phyloP scores from a whole-genome alignment of 2,797 vertebrate genomes.

The Sebastes cheni region DNA sequence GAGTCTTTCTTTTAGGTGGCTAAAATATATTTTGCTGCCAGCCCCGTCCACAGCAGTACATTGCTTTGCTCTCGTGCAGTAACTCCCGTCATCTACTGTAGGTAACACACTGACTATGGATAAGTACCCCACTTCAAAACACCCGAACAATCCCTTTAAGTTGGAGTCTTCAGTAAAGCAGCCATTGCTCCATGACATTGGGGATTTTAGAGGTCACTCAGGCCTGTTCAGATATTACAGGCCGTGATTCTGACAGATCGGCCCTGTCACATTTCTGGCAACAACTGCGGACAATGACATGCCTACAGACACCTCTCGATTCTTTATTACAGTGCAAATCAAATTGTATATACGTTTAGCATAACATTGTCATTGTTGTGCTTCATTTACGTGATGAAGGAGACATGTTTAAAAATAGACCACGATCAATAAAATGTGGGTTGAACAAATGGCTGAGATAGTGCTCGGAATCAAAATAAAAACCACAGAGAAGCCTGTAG shows the following conservation, averaged over 20 bases:
- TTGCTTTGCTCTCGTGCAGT: no score
- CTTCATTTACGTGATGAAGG: constrained; percentile 20
- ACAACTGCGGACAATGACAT: constrained; percentile 25
- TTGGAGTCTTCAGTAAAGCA: background rate
- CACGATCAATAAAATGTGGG: constrained; percentile 13
- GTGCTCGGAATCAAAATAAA: constrained; percentile 28
- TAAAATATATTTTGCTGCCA: no score
- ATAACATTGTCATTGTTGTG: constrained; percentile 8
- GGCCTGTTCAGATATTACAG: background rate
- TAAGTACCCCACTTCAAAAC: no score
- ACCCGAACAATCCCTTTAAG: background rate
- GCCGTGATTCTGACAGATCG: constrained; percentile 3
- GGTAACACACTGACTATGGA: no score
- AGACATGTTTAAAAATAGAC: constrained; percentile 38
- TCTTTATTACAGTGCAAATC: constrained; percentile 26
- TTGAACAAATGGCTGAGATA: constrained; percentile 23
- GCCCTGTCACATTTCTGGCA: constrained; percentile 23
- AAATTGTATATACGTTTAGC: constrained; percentile 18
- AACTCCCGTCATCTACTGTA: no score
- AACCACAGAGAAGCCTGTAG: constrained; percentile 26
- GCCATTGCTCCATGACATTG: constrained; percentile 10
- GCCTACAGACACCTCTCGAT: constrained; percentile 9
- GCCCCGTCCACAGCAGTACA: no score
- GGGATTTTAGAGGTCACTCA: constrained; percentile 48
- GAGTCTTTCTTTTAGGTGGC: no score